Percentiles rank a stretch among this genome's conserved stretches.
phyloP scores from a whole-genome alignment of 2,113 vertebrate species.

The Australoheros scitulus region DNA sequence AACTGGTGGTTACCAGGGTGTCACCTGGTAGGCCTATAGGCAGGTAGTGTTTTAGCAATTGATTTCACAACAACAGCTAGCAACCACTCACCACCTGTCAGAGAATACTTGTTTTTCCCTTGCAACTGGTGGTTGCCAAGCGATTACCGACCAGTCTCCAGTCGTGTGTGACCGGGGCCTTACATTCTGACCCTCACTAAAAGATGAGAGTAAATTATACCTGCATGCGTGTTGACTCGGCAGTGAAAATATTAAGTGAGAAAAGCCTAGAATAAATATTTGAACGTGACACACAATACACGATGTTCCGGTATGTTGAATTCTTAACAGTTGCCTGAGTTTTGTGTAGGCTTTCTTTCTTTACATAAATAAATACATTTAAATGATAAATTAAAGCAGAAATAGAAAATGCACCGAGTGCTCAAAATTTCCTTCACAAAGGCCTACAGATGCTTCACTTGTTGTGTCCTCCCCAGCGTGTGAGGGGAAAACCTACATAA shows the following conservation, averaged over 20 bases:
- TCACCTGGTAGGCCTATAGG: too few relatives aligned
- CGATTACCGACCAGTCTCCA: not conserved
- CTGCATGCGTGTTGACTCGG: not conserved
- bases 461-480: not conserved
- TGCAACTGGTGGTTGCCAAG: not conserved
- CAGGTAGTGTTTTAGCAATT: not conserved
- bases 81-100: too few relatives aligned
- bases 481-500: not conserved
- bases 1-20: too few relatives aligned
- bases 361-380: not conserved
- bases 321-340: not conserved
- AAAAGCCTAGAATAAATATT: accelerated
- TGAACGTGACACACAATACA: not conserved
- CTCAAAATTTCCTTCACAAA: not conserved
- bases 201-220: not conserved
- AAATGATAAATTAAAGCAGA: not conserved
- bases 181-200: not conserved
- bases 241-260: not conserved
- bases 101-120: not conserved
- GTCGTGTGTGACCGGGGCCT: not conserved
- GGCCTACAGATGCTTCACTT: not conserved
- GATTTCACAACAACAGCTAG: not conserved
- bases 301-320: not conserved
- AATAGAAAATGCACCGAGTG: not conserved
- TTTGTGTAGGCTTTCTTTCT: accelerated